Evolutionary conservation across 2,888 invertebrate species (phyloP), one percentile per base, ranked within the genome.

Genomic region (Acrocera orbiculus): DNA sequence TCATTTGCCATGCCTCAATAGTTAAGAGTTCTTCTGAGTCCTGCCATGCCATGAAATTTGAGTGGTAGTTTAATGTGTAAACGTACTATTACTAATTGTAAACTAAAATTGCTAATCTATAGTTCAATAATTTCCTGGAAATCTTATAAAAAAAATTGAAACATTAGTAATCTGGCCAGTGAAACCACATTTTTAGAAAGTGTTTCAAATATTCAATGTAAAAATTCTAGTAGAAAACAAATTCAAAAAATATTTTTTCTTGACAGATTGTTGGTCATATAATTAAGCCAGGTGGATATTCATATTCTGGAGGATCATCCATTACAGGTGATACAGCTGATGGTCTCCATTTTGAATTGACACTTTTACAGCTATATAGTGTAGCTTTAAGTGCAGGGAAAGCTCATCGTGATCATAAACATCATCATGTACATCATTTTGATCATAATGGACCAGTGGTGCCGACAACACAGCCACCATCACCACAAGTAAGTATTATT

Each of bases 341-440:
- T 19, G 57, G 58, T 14, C 47, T 61, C 16, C 61, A 61, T 35
- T 57, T 58, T 30, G 83, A 85, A 60, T 53, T 85, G 37, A 85
- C 85, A 3, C 72, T 85, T 69, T 56, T 83, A 1, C 81, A 83
- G 52, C 55, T 85, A 13, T 85, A 85, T 59, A 72, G 70, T 38
- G 79, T 82, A 1, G 83, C 83, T 1, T 52, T 85, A 37, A 80
- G 80, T 3, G 83, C 83, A 3, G 85, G 85, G 1, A 85, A 85
- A 56, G 83, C 83, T 1, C 83, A 85, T 59, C 76, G 74, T 42
- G 81, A 83, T 49, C 83, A 85, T 58, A 85, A 83, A 50, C 85
- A 85, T 50, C 85, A 85, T 51, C 83, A 85, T 56, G 82, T 72
- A 0, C 81, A 82, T 52, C 77, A 77, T 47, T 79, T 75, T 49